These are phyloP conservation scores for Pseudobourletiella spinata DNA, from an alignment of 1,140 invertebrate species.

Conservation along the genomic window DNA sequence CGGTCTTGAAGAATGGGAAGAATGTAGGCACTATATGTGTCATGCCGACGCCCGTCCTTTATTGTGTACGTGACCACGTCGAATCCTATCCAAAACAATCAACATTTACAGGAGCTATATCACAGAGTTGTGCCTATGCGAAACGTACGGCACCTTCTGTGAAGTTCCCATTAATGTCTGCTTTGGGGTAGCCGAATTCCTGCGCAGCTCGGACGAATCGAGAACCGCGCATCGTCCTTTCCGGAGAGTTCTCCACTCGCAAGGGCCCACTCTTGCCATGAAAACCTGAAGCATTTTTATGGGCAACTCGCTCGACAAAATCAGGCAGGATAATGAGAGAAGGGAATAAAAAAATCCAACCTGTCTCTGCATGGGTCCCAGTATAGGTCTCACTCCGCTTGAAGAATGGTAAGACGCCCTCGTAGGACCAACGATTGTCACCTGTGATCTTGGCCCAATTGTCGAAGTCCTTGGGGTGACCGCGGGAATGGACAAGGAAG, in stretches of 20 bases:
- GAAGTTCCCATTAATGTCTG: conserved; percentile 11
- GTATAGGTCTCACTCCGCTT: no score
- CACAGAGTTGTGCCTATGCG: background rate
- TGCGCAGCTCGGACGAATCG: background rate
- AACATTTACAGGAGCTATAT: background rate
- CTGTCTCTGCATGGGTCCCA: no score
- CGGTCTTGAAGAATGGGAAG: conserved; percentile 9
- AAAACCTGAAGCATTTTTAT: no score
- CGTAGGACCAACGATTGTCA: no score
- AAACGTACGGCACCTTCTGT: background rate
- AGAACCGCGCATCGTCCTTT: background rate
- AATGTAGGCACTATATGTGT: conserved; percentile 8
- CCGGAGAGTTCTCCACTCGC: background rate
- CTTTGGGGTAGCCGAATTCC: conserved; percentile 1
- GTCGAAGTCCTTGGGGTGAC: no score
- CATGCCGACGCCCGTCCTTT: background rate
- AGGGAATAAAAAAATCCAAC: no score
- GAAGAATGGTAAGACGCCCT: no score
- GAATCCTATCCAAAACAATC: background rate
- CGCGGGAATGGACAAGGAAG: no score
- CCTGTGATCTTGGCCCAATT: no score
- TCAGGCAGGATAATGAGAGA: no score
- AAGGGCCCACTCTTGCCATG: no score
- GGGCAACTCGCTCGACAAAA: no score
- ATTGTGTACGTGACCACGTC: background rate